Percentiles rank a stretch among this genome's conserved stretches.
Evolutionary conservation across 2,888 invertebrate genomes (phyloP).

Genomic region (Mesopsocus fuscifrons): DNA sequence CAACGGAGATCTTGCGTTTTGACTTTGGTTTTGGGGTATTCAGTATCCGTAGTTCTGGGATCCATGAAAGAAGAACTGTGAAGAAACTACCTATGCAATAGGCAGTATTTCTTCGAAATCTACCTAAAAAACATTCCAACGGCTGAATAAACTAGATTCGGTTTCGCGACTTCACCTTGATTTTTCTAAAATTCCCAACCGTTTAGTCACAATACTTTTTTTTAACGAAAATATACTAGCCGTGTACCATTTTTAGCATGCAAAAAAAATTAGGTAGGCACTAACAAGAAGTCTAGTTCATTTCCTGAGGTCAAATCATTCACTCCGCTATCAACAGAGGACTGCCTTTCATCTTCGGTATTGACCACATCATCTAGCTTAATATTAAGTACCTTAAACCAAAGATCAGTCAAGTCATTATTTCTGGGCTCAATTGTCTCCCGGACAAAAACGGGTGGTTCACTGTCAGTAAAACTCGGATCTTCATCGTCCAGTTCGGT

Average conservation of each 20-base stretch:
- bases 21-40: too few species aligned
- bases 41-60: too few species aligned
- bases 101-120: too few species aligned
- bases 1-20: too few species aligned
- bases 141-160: too few species aligned
- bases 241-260: too few species aligned
- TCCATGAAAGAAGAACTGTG: too few species aligned
- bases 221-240: constrained; percentile 4
- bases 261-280: too few species aligned
- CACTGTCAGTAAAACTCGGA: background rate
- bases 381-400: constrained; percentile 1
- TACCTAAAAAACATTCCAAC: too few species aligned
- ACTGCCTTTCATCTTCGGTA: background rate
- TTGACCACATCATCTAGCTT: background rate
- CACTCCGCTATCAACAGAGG: constrained; percentile 4
- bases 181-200: background rate
- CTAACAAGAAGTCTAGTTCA: too few species aligned
- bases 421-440: background rate
- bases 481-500: background rate
- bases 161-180: background rate
- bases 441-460: background rate
- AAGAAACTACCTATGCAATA: too few species aligned
- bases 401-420: background rate
- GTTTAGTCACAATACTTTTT: background rate
- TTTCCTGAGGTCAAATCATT: background rate